Base-by-base conservation (phyloP, 2,797 vertebrate species). In the Onychomys arenicola region DNA sequence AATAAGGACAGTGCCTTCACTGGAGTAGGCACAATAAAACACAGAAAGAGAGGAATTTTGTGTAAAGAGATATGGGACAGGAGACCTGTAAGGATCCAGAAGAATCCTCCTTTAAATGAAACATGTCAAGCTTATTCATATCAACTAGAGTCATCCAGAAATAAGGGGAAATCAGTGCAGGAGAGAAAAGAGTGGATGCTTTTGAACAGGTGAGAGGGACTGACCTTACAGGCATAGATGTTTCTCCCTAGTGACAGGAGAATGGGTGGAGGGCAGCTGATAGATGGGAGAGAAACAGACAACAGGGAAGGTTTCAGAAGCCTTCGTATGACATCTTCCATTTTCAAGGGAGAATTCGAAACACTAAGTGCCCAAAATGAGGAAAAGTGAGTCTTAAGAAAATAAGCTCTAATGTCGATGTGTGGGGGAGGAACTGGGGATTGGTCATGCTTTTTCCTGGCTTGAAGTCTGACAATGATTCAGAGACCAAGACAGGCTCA, bases 261-360 rank as follows among this genome's bases (percentile, higher is more conserved):
- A 37, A 37, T 4, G 63, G 29, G 49, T 5, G 0, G 76, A 55
- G 5, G 19, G 13, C 14, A 75, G 57, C 13, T 75, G 55, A 84
- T 83, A 5, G 63, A 14, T 61, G 25, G 43, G 32, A 8, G 21
- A 23, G 67, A 69, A n/a, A 46, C 7, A 21, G n/a, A 6, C 32
- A 14, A 13, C 52, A 25, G 40, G 25, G 40, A 71, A 87, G 6
- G 43, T 49, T 83, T 32, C 63, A 11, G 25, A n/a, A 52, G 17
- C 32, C 65, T 49, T 67, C 19, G 67, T 75, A 61, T 27, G 27
- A 25, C 46, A 59, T 8, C 49, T 80, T 92, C 19, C 78, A 4
- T 40, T 81, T 96, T 77, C 75, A 95, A 67, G 55, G 37, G 40
- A 86, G 78, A 93, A 76, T 76, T 73, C 7, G n/a, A 86, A 84